Evolutionary conservation across 1,140 invertebrate genomes (phyloP).

Genomic region (Ceratina australensis): DNA sequence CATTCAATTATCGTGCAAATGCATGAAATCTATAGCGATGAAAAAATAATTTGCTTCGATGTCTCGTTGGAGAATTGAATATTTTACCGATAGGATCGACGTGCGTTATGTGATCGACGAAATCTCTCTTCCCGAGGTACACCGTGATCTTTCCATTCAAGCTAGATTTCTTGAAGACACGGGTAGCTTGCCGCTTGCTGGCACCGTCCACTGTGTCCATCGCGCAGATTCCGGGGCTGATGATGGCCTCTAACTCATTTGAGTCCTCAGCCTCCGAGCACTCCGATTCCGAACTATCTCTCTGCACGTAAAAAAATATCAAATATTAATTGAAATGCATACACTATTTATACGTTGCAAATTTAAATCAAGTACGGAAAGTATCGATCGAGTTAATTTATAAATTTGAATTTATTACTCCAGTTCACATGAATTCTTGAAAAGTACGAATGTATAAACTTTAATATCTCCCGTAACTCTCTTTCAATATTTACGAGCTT

Average conservation of each 20-base stretch:
- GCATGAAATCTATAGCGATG: too few relatives aligned
- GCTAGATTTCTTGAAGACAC: constrained; percentile 97
- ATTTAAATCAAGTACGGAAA: not conserved
- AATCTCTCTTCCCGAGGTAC: constrained; percentile 98
- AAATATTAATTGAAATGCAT: not conserved
- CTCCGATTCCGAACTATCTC: constrained; percentile 62
- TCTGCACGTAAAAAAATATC: constrained; percentile 50
- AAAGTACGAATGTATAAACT: not conserved
- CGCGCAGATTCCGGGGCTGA: constrained; percentile 47
- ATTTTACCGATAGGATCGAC: constrained; percentile 96
- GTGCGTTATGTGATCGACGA: constrained; percentile 97
- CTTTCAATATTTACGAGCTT: not conserved
- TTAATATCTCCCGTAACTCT: not conserved
- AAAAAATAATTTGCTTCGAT: not conserved
- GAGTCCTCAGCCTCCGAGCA: constrained; percentile 60
- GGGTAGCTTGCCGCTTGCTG: constrained; percentile 73
- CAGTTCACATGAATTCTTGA: not conserved
- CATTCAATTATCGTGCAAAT: too few relatives aligned
- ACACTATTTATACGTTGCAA: not conserved
- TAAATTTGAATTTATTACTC: not conserved
- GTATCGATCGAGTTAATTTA: not conserved
- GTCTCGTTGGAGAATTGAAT: not conserved
- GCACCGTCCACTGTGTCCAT: constrained; percentile 74
- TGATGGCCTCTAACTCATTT: constrained; percentile 61
- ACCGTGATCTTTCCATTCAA: constrained; percentile 98